phyloP scores from a whole-genome alignment of 2,113 vertebrate genomes.

The Apistogramma diplotaenia region DNA sequence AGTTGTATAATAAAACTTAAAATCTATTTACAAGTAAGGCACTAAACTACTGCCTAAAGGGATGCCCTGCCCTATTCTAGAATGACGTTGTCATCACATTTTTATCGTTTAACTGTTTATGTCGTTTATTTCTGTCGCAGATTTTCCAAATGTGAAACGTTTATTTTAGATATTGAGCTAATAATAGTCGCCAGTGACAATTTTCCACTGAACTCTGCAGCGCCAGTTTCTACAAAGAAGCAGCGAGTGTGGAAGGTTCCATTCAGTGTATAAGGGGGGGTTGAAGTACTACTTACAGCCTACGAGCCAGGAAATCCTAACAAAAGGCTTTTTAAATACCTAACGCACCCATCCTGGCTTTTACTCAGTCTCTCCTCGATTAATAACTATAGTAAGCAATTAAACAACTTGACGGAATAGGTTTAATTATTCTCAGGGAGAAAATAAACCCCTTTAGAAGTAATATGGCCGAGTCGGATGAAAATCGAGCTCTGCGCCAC shows the following conservation, averaged over 20 bases:
- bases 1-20: background rate
- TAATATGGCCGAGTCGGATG: constrained; percentile 58
- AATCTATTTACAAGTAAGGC: background rate
- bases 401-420: accelerated
- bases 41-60: background rate
- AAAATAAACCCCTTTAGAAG: background rate
- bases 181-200: constrained; percentile 60
- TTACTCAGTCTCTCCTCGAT: accelerated
- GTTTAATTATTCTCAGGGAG: background rate
- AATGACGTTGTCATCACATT: background rate
- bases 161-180: constrained; percentile 66
- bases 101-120: background rate
- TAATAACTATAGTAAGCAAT: accelerated
- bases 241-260: constrained; percentile 51
- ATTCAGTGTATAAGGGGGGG: background rate
- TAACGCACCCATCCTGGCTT: accelerated
- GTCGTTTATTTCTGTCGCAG: background rate
- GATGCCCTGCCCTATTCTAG: background rate
- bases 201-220: constrained; percentile 68
- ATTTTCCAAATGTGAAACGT: constrained; percentile 22
- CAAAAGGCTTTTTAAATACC: background rate
- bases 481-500: constrained; percentile 73
- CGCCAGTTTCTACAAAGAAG: constrained; percentile 53
- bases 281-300: accelerated
- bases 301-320: accelerated